Percentiles rank a stretch among this genome's conserved stretches.
Evolutionary conservation across 2,797 vertebrate species (phyloP).

Genomic region (Masticophis lateralis): DNA sequence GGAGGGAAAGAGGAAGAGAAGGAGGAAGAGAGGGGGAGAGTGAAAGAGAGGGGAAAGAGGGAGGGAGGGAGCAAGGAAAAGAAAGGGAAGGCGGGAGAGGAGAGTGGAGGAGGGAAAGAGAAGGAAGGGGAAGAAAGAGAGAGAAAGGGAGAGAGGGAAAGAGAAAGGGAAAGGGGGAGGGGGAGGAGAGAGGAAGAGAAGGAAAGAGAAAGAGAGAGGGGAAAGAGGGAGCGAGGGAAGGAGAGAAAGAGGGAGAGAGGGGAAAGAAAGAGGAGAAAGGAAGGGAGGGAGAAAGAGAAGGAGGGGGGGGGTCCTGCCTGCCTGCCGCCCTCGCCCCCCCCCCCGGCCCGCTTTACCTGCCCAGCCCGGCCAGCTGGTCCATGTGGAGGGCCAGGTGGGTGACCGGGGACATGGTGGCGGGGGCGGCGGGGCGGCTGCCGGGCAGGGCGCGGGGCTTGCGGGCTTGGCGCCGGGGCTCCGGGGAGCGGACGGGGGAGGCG

Average conservation of each 20-base stretch:
- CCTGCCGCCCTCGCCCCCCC: neutral
- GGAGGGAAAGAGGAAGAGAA: fast-evolving
- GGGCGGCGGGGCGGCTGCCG: neutral
- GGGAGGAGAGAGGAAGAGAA: no score
- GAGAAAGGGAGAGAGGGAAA: no score
- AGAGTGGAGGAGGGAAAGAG: fast-evolving
- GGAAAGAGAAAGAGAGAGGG: no score
- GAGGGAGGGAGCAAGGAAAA: no score
- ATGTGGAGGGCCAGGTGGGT: constrained; percentile 81
- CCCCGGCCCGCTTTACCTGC: constrained; percentile 71
- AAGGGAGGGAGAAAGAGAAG: no score
- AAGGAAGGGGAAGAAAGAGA: fast-evolving
- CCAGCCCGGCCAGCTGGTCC: constrained; percentile 79
- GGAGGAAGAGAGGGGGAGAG: fast-evolving
- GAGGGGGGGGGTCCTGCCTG: neutral
- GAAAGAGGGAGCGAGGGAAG: neutral
- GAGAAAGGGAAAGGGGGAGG: no score
- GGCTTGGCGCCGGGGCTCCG: neutral
- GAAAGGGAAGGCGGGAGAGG: no score
- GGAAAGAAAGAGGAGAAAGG: fast-evolving
- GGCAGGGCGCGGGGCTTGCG: neutral
- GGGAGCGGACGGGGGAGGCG: neutral
- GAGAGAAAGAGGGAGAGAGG: neutral
- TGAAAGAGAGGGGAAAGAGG: fast-evolving
- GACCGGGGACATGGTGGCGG: constrained; percentile 73